Base-by-base conservation (phyloP, 1,140 invertebrate genomes). In the Sarcophaga peregrina region DNA sequence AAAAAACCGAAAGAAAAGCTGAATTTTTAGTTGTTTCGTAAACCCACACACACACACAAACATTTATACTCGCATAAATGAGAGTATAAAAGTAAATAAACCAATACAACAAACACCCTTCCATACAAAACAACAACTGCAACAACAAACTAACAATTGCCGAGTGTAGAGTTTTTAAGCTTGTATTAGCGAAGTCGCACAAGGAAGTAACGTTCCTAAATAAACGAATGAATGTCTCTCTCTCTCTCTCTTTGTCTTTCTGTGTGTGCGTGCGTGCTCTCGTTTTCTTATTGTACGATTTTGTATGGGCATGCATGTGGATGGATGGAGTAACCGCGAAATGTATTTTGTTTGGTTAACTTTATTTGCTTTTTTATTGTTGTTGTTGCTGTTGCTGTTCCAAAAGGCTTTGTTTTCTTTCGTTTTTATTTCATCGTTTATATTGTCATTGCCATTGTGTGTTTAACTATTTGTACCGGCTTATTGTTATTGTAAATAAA, bases 301-400 rank as follows among this genome's bases (percentile, higher is more conserved):
- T 45, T 25, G 73, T 46, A 45, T 45, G 7, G 25, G 25, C 8
- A 15, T 73, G 20, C 6, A 15, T 20, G 47, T 17, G n/a, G 6
- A 45, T 37, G 47, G 62, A 72, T 37, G n/a, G 75, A 50, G 47
- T 20, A 78, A 78, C 47, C 75, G 75, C 75, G 47, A 52, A 50
- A 25, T 52, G 75, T 20, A 17, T 68, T 68, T 68, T 68, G 62
- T 68, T 68, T 68, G 62, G 62, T 68, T 68, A 68, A 68, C n/a
- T 25, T 68, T 68, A 15, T 78, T 50, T 74, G 20, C 20, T 50
- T 78, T 6, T 76, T 78, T 17, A 4, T 37, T 50, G 75, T 8
- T 17, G 7, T 7, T 68, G 17, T 68, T 20, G 10, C 62, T 10
- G 13, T 52, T 52, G 13, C 5, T 52, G 6, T 62, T 15, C 11